phyloP scores from a whole-genome alignment of 2,113 vertebrate genomes.

The Poeciliopsis retropinna region DNA sequence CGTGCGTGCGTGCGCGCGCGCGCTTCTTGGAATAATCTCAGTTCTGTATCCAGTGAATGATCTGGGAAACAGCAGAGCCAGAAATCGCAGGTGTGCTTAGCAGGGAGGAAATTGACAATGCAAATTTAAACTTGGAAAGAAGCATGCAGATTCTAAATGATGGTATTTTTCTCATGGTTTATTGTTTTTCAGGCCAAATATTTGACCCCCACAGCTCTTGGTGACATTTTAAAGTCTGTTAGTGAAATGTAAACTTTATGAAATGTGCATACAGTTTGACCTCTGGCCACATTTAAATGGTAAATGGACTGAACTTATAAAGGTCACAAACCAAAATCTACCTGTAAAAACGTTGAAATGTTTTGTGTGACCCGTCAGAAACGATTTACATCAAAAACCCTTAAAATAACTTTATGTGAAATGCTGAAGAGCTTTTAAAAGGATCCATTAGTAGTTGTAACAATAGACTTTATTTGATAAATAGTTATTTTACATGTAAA shows the following conservation, averaged over 20 bases:
- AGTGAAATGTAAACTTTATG: conserved; percentile 10
- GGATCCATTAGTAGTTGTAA: too few relatives aligned
- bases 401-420: too few relatives aligned
- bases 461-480: too few relatives aligned
- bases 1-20: not conserved
- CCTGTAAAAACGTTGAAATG: too few relatives aligned
- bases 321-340: not conserved
- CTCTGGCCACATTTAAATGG: not conserved
- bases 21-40: conserved; percentile 25
- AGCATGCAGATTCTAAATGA: conserved; percentile 27
- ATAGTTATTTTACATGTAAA: too few relatives aligned
- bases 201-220: conserved; percentile 7
- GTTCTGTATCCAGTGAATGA: conserved; percentile 10
- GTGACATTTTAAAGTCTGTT: conserved; percentile 7
- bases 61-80: conserved; percentile 39
- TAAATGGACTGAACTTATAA: too few relatives aligned
- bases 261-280: not conserved
- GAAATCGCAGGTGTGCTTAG: conserved; percentile 66
- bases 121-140: conserved; percentile 22
- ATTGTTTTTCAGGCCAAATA: conserved; percentile 1
- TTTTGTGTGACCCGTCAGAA: not conserved
- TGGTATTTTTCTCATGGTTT: conserved; percentile 6
- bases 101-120: conserved; percentile 51
- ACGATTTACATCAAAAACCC: too few relatives aligned
- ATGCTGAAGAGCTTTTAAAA: too few relatives aligned